Evolutionary conservation across 1,140 invertebrate genomes (phyloP), one percentile per base, ranked within the genome.

Genomic region (Microplitis demolitor): DNA sequence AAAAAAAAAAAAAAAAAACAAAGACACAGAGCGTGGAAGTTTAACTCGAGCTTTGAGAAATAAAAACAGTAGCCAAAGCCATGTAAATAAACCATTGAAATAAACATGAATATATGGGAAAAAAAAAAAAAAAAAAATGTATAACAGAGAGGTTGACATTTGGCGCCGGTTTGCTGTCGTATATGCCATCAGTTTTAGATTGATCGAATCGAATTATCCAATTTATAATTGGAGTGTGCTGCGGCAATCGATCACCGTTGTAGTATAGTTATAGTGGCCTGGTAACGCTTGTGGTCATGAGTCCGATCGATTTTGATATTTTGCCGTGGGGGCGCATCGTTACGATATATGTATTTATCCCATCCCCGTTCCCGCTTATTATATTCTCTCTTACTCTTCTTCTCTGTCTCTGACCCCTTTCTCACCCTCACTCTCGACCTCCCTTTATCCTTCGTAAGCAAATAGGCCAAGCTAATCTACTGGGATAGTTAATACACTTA

Each of bases 151-250:
- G 33, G 16, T 37, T 14, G 37, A 61, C 60, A 45, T 45, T 64
- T 45, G 62, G 62, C 62, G 62, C 62, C 62, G 16, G 37, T 33
- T 39, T 34, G 34, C 13, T 64, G 62, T 64, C 34, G 34, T 39
- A 31, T 13, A n/a, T 37, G 13, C 6, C 33, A 24, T 14, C 62
- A 34, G 9, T n/a, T 37, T n/a, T 4, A 64, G 62, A 64, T 64
- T 64, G 62, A 64, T 64, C 62, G 62, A 64, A 64, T 64, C 62
- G 62, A 64, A 64, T 64, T 64, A 64, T 64, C 62, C 62, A 64
- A 64, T 64, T 64, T 64, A 64, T 64, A 64, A 64, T 64, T 64
- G 62, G 35, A 64, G 35, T 64, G 62, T 64, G 62, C 35, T 34
- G 16, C 37, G 14, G 62, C 62, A 39, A 64, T 64, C 62, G 62